These are phyloP conservation scores for Microplitis mediator DNA, from an alignment of 1,140 invertebrate genomes.

Conservation along the genomic window DNA sequence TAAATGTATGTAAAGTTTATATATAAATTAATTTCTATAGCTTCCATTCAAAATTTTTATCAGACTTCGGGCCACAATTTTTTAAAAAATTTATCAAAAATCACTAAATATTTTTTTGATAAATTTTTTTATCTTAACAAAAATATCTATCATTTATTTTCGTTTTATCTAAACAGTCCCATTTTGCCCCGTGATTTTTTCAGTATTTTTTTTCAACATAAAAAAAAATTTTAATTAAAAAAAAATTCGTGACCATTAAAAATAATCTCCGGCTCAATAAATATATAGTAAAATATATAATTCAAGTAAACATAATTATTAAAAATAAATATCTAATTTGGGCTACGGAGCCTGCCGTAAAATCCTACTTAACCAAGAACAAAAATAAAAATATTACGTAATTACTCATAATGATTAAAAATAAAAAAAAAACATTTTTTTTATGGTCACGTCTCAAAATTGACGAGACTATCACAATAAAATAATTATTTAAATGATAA, in stretches of 20 bases:
- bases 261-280: background rate
- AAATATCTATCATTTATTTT: too few relatives aligned
- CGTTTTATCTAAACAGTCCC: too few relatives aligned
- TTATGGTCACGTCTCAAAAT: constrained; percentile 38
- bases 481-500: background rate
- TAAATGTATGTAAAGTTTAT: too few relatives aligned
- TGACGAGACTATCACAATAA: constrained; percentile 56
- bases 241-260: background rate
- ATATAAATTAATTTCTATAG: too few relatives aligned
- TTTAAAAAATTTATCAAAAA: too few relatives aligned
- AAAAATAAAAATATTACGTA: background rate
- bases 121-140: too few relatives aligned
- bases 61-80: too few relatives aligned
- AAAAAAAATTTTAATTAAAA: too few relatives aligned
- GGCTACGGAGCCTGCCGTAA: constrained; percentile 7
- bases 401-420: background rate
- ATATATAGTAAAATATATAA: background rate
- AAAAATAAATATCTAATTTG: constrained; percentile 14
- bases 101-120: too few relatives aligned
- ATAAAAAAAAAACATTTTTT: constrained; percentile 40
- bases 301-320: background rate
- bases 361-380: background rate
- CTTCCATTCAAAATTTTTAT: too few relatives aligned
- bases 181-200: too few relatives aligned
- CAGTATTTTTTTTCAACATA: too few relatives aligned